Percentiles rank a stretch among this genome's conserved stretches.
Conservation (phyloP, 2,797 vertebrate genomes). For the Sciurus vulgaris region DNA sequence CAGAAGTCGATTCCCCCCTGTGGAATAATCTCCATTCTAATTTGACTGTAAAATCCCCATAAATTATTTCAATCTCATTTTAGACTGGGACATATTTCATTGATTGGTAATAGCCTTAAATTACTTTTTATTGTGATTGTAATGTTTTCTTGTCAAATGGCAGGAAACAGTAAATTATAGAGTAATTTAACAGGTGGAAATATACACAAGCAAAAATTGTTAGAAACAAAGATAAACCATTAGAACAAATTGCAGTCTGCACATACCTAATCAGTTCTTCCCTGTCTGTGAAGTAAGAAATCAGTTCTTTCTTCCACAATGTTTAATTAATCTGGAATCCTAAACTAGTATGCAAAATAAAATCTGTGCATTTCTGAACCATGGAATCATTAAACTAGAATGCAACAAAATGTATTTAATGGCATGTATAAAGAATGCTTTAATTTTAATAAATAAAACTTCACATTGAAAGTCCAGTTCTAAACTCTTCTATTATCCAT, state of each 20-base stretch:
- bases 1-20: slow-evolving; percentile 74
- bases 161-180: slow-evolving; percentile 78
- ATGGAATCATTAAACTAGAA: slow-evolving; percentile 62
- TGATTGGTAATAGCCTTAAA: slow-evolving; percentile 81
- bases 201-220: slow-evolving; percentile 69
- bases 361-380: background rate
- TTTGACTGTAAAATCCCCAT: slow-evolving; percentile 81
- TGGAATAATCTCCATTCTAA: slow-evolving; percentile 81
- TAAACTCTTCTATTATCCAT: background rate
- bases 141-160: slow-evolving; percentile 82
- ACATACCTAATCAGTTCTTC: slow-evolving; percentile 75
- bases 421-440: slow-evolving; percentile 30
- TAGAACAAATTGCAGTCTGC: slow-evolving; percentile 70
- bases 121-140: slow-evolving; percentile 82
- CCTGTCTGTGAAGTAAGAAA: slow-evolving; percentile 49
- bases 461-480: background rate
- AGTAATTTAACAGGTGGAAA: slow-evolving; percentile 81
- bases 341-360: slow-evolving; percentile 56
- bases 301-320: slow-evolving; percentile 61
- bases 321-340: slow-evolving; percentile 69
- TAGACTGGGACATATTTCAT: slow-evolving; percentile 76
- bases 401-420: slow-evolving; percentile 25
- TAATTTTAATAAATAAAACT: slow-evolving; percentile 36
- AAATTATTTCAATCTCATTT: slow-evolving; percentile 82
- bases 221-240: slow-evolving; percentile 79